A percentile compares a stretch with the other conserved stretches of the same genome.
Evolutionary conservation across 2,797 vertebrate genomes (phyloP).

Genomic region (Coreius guichenoti): DNA sequence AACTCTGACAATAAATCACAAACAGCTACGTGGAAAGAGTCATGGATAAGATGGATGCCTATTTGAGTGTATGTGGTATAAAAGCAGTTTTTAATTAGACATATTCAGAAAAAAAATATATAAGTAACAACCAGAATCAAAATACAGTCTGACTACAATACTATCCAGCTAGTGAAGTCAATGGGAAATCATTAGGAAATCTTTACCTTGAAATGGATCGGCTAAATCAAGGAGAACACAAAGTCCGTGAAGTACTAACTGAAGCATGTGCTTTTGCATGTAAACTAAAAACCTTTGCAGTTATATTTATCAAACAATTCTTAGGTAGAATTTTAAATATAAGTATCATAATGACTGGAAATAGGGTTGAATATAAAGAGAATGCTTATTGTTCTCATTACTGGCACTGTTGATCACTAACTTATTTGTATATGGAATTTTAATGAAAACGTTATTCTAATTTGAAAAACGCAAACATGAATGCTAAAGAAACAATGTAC

Average conservation of each 20-base stretch:
- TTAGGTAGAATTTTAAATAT: background rate
- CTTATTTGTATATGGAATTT: conserved; percentile 1
- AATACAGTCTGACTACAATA: background rate
- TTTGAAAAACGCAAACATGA: background rate
- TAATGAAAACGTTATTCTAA: background rate
- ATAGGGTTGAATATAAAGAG: background rate
- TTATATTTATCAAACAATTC: background rate
- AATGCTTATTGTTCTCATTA: background rate
- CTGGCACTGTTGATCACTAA: background rate
- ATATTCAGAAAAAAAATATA: background rate
- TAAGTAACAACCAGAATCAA: background rate
- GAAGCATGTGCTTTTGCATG: background rate
- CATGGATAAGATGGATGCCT: background rate
- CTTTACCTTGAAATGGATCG: background rate
- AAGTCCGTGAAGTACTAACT: background rate
- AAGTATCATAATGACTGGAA: background rate
- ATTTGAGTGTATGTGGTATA: conserved; percentile 3
- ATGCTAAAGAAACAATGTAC: background rate
- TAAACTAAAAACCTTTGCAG: background rate
- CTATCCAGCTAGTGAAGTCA: background rate
- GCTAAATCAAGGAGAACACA: background rate
- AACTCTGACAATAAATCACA: conserved; percentile 48
- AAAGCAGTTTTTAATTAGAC: background rate
- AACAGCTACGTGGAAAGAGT: conserved; percentile 1
- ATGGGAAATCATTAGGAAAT: background rate